Evolutionary conservation across 2,113 vertebrate species (phyloP).

Genomic region (Brachypteracias leptosomus): DNA sequence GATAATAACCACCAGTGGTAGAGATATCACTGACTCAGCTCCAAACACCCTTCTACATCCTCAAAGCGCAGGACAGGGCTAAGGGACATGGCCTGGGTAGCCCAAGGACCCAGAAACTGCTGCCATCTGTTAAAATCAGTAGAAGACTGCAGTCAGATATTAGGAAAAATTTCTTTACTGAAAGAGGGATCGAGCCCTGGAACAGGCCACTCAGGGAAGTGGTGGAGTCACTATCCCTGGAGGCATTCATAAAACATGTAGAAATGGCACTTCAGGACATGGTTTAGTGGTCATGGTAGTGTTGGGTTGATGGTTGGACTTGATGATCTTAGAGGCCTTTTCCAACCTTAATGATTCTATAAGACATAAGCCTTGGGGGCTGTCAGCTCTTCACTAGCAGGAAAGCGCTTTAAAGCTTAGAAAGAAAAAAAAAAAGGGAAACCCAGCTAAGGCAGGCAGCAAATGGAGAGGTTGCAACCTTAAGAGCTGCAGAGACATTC

Average conservation of each 20-base stretch:
- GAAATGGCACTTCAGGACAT: too few relatives aligned
- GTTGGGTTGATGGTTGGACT: too few relatives aligned
- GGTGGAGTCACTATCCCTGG: too few relatives aligned
- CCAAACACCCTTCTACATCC: not conserved
- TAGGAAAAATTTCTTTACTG: too few relatives aligned
- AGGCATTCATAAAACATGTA: too few relatives aligned
- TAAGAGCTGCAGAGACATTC: not conserved
- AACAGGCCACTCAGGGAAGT: too few relatives aligned
- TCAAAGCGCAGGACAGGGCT: accelerated
- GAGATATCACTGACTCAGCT: not conserved
- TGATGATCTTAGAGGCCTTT: too few relatives aligned
- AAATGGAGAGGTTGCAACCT: conserved; percentile 17
- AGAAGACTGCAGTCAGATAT: not conserved
- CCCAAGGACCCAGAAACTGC: not conserved
- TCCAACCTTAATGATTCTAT: too few relatives aligned
- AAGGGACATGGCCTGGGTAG: not conserved
- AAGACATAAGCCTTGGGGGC: not conserved
- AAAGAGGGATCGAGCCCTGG: too few relatives aligned
- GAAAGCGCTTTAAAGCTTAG: not conserved
- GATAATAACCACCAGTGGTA: not conserved
- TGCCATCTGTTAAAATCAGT: not conserved
- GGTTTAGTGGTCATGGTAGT: too few relatives aligned
- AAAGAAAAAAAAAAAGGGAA: not conserved
- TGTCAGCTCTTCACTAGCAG: not conserved
- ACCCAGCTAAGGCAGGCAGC: not conserved